Evolutionary conservation across 2,797 vertebrate species (phyloP).

Genomic region (Cryptoblepharus egeriae): DNA sequence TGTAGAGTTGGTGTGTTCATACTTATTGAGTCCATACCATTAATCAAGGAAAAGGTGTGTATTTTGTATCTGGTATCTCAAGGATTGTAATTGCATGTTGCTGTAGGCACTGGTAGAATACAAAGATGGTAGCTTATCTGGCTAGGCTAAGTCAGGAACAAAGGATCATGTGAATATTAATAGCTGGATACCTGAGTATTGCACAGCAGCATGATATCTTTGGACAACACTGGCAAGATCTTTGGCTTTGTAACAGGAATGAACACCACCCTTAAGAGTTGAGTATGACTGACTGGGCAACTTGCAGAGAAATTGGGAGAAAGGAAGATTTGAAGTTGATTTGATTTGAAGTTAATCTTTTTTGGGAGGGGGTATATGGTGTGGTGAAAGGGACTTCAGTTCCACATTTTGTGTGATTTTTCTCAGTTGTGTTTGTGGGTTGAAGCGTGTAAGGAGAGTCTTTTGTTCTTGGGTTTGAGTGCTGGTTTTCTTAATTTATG

Average conservation of each 20-base stretch:
- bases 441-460: background rate
- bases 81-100: background rate
- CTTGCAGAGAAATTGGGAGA: too few species aligned
- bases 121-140: background rate
- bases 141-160: background rate
- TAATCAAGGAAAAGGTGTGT: background rate
- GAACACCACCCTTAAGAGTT: too few species aligned
- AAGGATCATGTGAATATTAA: background rate
- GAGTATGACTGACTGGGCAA: too few species aligned
- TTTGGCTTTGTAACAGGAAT: too few species aligned
- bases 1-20: background rate
- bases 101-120: background rate
- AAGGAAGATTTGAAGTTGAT: background rate
- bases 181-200: too few species aligned
- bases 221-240: too few species aligned
- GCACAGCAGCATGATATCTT: too few species aligned
- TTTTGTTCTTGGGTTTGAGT: background rate
- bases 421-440: background rate
- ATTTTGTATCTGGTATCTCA: background rate
- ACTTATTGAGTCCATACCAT: background rate
- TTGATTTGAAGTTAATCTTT: background rate
- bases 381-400: background rate
- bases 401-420: too few species aligned
- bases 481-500: background rate
- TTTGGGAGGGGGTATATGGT: background rate